Base-by-base conservation (phyloP, 2,888 invertebrate genomes). In the Cryptus viduatorius region DNA sequence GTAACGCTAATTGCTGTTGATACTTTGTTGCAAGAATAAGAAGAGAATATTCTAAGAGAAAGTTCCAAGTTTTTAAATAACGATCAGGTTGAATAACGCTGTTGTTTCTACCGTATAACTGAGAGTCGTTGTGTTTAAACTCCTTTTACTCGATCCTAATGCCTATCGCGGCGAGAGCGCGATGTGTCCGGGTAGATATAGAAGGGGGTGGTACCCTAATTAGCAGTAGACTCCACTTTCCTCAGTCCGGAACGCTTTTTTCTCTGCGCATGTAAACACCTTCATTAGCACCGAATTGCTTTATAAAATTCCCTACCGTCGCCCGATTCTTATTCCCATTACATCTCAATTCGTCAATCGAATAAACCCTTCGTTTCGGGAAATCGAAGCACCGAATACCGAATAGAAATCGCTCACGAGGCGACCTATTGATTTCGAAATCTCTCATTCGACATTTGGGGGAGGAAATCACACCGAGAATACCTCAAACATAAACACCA, bases 221-320 rank as follows among this genome's bases (percentile, higher is more conserved):
- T 88, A 85, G 80, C 50, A 46, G 72, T 48, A 83, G 76, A 82
- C 78, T 75, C 64, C 10, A 50, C 50, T 64, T 48, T 56, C 50
- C 81, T 61, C 37, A 44, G 73, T 56, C 24, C 68, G n/a, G 53
- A 42, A 79, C 50, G 31, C 68, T 79, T 86, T 86, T 79, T 82
- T 85, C 72, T 76, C 56, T 72, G 56, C 87, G 89, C 89, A 89
- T 89, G 87, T 86, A 89, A 89, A 89, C 87, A 88, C 85, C 89
- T 89, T 88, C 89, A 89, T 89, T 89, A 89, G 86, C 80, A 83
- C 82, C 76, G 73, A 59, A 82, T 69, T 65, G 65, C 75, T 71
- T 56, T 56, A 65, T 75, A 69, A 69, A 80, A 77, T 77, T 53
- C 44, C 44, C 61, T 72, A 53, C 31, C 42, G 46, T n/a, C 24